These are phyloP conservation scores for Molossus alvarezi DNA, from an alignment of 2,797 vertebrate species.

Conservation along the genomic window DNA sequence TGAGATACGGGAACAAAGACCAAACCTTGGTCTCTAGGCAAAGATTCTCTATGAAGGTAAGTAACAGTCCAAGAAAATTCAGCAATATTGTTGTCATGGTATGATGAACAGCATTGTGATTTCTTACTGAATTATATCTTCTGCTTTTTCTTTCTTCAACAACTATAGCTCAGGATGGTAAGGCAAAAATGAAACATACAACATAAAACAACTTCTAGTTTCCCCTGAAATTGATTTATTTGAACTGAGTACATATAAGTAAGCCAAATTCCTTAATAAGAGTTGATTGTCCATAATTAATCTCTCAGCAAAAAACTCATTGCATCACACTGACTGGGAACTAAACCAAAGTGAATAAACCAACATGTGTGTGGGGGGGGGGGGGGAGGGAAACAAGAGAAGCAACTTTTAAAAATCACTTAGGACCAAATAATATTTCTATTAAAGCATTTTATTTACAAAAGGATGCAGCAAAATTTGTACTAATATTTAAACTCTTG, in stretches of 20 bases:
- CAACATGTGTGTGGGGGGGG: background rate
- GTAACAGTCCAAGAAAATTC: slow-evolving; percentile 8
- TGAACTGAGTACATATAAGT: background rate
- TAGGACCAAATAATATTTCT: background rate
- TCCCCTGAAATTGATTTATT: slow-evolving; percentile 28
- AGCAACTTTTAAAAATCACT: background rate
- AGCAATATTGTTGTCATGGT: background rate
- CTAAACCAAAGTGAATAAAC: slow-evolving; percentile 55
- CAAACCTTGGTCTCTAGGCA: background rate
- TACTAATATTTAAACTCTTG: slow-evolving; percentile 17
- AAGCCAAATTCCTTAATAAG: background rate
- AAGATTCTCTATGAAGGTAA: slow-evolving; percentile 20
- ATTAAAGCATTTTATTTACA: slow-evolving; percentile 42
- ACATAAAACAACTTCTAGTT: background rate
- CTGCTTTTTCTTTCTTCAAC: slow-evolving; percentile 41
- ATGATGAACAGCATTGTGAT: background rate
- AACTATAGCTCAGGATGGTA: background rate
- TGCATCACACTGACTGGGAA: background rate
- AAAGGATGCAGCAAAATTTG: background rate
- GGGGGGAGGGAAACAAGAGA: background rate
- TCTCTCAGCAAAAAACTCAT: slow-evolving; percentile 20
- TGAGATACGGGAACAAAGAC: background rate
- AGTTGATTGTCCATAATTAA: background rate
- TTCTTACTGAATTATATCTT: slow-evolving; percentile 24
- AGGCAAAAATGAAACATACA: slow-evolving; percentile 39